A percentile compares a stretch with the other conserved stretches of the same genome.
Conservation (phyloP, 2,888 invertebrate genomes). For the Eremobia ochroleuca region DNA sequence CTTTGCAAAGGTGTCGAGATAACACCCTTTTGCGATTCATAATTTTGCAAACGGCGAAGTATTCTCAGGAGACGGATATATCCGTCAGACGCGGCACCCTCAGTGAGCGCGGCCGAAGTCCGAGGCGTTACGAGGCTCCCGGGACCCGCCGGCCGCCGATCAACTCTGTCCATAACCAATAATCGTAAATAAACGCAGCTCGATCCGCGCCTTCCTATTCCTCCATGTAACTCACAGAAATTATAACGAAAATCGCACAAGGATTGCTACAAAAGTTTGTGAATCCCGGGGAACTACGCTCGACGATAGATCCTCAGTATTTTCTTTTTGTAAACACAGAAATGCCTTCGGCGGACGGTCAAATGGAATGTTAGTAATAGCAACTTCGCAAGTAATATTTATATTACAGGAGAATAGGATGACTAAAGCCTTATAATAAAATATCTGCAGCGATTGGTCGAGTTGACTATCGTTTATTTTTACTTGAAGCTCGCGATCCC, state of each 20-base stretch:
- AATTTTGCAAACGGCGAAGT: conserved; percentile 82
- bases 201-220: conserved; percentile 71
- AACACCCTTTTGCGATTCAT: conserved; percentile 80
- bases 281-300: conserved; percentile 53
- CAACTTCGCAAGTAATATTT: conserved; percentile 71
- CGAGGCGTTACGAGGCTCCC: conserved; percentile 89
- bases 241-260: conserved; percentile 67
- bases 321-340: conserved; percentile 49
- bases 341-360: conserved; percentile 34
- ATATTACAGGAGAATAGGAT: conserved; percentile 70
- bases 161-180: conserved; percentile 90
- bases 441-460: conserved; percentile 86
- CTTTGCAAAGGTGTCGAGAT: conserved; percentile 64
- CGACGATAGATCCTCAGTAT: conserved; percentile 44
- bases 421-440: conserved; percentile 78
- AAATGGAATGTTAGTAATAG: conserved; percentile 58
- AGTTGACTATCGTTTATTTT: conserved; percentile 89
- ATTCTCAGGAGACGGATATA: conserved; percentile 89
- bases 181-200: conserved; percentile 89
- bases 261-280: conserved; percentile 53
- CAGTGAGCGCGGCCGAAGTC: conserved; percentile 80
- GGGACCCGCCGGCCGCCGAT: conserved; percentile 85
- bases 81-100: conserved; percentile 86
- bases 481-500: conserved; percentile 89
- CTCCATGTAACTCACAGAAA: conserved; percentile 69